Evolutionary conservation across 1,140 invertebrate species (phyloP).

Genomic region (Dreissena polymorpha): DNA sequence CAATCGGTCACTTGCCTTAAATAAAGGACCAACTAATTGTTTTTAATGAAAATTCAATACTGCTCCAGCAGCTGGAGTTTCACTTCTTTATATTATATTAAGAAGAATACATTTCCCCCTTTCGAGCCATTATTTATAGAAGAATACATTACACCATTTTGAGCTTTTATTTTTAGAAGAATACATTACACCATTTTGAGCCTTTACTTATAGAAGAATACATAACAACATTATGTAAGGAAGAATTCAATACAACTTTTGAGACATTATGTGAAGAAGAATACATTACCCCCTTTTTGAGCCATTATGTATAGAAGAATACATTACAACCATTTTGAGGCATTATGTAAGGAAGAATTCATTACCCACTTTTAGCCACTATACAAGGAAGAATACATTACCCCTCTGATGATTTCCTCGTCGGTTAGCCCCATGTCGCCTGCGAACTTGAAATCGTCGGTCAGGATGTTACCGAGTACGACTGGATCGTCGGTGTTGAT

Average conservation of each 20-base stretch:
- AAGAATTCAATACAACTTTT: not conserved
- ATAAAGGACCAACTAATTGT: no score
- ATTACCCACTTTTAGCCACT: not conserved
- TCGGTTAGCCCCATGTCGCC: conserved; percentile 81
- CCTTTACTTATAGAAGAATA: not conserved
- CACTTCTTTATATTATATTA: no score
- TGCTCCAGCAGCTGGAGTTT: no score
- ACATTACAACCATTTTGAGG: not conserved
- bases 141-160: no score
- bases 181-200: not conserved
- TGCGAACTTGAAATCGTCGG: conserved; percentile 81
- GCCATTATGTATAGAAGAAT: not conserved
- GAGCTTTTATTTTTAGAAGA: not conserved
- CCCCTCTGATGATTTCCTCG: conserved; percentile 80
- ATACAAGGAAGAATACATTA: conserved; percentile 71
- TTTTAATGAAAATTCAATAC: no score
- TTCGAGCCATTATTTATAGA: no score
- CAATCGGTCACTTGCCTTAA: no score
- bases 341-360: not conserved
- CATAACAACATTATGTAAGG: not conserved
- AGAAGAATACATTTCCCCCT: conserved; percentile 79
- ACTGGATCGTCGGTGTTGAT: conserved; percentile 84
- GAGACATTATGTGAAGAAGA: not conserved
- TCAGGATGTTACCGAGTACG: conserved; percentile 80
- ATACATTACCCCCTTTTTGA: not conserved